Base-by-base conservation (phyloP, 1,140 invertebrate genomes). In the Leptinotarsa defecta region DNA sequence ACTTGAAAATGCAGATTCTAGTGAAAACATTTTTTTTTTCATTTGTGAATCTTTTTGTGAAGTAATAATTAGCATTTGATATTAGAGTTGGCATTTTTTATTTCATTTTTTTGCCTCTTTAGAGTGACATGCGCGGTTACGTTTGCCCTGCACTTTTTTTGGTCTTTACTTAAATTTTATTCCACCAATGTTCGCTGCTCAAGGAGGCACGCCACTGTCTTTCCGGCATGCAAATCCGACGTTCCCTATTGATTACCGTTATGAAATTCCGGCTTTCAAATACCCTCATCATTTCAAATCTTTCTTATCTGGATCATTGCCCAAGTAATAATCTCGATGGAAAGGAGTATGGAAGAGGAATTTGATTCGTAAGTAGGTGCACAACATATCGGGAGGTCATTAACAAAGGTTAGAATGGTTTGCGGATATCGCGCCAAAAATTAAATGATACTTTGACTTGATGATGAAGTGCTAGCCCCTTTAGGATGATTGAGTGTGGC, bases 171-270 rank as follows among this genome's bases (percentile, higher is more conserved):
- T 3, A 3, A 11, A 43, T 43, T 43, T 43, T 43, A 43, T 43
- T 43, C 11, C 8, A 11, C 8, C 34, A 43, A 43, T 43, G 8
- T 43, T 11, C 8, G 5, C 6, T 34, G 1, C 8, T 34, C 34
- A 34, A 34, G 8, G 0, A 43, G 11, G 22, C 22, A 65, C 64
- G 64, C 64, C 64, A 1, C 20, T 65, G 64, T 27, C 11, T 65
- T 65, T 75, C 68, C 73, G 61, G 73, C 77, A 75, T 78, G 77
- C 77, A 76, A 78, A 69, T 76, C 63, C 73, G 77, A 78, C 74
- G 77, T 73, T 71, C 34, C 34, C 20, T 71, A 78, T 78, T 74
- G 74, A 78, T 78, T 74, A 43, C 48, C 71, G 70, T 34, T 76
- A 71, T 76, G 74, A 78, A 76, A 78, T 76, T 71, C 68, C 49